These are phyloP conservation scores for Drosophila meridionalis DNA, from an alignment of 2,888 invertebrate genomes.

Conservation along the genomic window DNA sequence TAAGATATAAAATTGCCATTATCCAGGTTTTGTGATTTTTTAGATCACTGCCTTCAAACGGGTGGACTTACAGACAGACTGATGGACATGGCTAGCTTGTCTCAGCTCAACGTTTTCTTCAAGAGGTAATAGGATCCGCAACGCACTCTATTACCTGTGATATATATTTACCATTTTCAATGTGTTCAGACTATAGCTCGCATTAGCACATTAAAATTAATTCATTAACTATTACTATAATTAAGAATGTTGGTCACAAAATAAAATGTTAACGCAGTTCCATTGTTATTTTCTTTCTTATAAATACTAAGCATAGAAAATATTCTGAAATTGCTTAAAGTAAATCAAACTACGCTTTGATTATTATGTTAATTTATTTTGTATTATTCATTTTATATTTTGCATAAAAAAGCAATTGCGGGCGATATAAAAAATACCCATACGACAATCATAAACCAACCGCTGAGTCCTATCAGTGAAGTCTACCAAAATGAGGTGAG, in stretches of 20 bases:
- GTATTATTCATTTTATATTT: conserved; percentile 16
- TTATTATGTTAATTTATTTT: conserved; percentile 56
- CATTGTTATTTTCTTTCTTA: neutral
- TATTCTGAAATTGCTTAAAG: neutral
- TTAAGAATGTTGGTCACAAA: neutral
- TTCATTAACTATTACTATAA: too few species aligned
- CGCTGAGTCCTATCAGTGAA: conserved; percentile 42
- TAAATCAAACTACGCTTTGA: conserved; percentile 29
- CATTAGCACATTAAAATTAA: too few species aligned
- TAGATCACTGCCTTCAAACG: too few species aligned
- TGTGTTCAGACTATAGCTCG: too few species aligned
- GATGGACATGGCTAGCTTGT: too few species aligned
- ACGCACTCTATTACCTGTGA: too few species aligned
- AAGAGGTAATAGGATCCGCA: too few species aligned
- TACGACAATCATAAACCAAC: conserved; percentile 16
- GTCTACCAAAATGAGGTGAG: conserved; percentile 61
- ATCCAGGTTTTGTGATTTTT: too few species aligned
- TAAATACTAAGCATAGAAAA: neutral
- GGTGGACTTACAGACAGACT: too few species aligned
- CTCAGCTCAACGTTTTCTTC: too few species aligned
- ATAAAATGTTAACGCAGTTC: neutral
- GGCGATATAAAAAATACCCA: conserved; percentile 1
- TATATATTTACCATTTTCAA: too few species aligned
- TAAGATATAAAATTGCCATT: too few species aligned
- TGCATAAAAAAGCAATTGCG: conserved; percentile 26